These are phyloP conservation scores for Drosophila paramelanica DNA, from an alignment of 2,888 invertebrate species.

Conservation along the genomic window DNA sequence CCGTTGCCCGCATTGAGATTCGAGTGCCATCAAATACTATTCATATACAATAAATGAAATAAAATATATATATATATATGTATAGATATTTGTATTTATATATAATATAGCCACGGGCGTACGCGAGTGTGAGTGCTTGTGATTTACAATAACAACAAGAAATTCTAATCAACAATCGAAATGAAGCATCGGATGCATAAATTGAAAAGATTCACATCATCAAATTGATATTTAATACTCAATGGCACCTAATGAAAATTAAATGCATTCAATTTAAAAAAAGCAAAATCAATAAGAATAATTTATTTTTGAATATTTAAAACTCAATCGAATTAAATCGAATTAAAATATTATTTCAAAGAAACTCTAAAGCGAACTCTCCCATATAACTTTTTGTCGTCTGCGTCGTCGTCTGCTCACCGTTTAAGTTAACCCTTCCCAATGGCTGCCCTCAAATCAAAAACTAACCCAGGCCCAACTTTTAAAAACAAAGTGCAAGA, in stretches of 20 bases:
- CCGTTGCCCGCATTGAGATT: constrained; percentile 39
- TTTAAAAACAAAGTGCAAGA: constrained; percentile 5
- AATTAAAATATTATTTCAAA: constrained; percentile 13
- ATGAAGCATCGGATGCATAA: constrained; percentile 23
- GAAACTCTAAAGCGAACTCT: constrained; percentile 18
- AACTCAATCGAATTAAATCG: constrained; percentile 31
- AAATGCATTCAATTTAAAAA: constrained; percentile 18
- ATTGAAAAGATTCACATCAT: constrained; percentile 21
- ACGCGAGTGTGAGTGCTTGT: constrained; percentile 39
- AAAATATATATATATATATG: constrained; percentile 56
- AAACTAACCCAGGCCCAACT: constrained; percentile 23
- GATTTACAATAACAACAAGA: constrained; percentile 40
- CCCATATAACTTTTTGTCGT: constrained; percentile 31
- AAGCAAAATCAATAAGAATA: constrained; percentile 5
- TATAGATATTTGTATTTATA: constrained; percentile 34
- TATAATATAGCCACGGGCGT: constrained; percentile 14
- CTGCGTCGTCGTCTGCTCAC: constrained; percentile 73
- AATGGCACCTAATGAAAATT: constrained; percentile 44
- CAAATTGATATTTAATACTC: constrained; percentile 57
- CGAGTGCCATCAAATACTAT: constrained; percentile 73
- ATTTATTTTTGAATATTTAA: constrained; percentile 31
- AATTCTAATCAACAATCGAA: constrained; percentile 36
- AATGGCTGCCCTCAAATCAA: constrained; percentile 37
- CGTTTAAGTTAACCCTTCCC: constrained; percentile 25
- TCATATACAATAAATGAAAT: constrained; percentile 74